These are phyloP conservation scores for Pseudomyrmex gracilis DNA, from an alignment of 1,140 invertebrate species.

Conservation along the genomic window DNA sequence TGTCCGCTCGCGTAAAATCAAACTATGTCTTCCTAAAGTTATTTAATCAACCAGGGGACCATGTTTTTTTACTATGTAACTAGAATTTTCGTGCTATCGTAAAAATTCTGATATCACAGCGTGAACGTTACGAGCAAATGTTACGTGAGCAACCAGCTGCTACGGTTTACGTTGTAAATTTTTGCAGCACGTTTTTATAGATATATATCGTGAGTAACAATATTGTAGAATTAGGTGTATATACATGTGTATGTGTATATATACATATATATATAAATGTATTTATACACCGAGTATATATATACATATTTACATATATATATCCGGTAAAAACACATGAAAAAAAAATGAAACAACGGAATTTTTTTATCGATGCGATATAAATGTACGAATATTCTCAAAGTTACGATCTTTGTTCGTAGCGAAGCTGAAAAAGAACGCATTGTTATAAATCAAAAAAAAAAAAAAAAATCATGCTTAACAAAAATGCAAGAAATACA, in stretches of 20 bases:
- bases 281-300: no score
- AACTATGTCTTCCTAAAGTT: not conserved
- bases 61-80: conserved; percentile 20
- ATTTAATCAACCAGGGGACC: conserved; percentile 24
- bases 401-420: no score
- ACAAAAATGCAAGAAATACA: no score
- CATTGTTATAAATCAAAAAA: no score
- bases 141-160: conserved; percentile 9
- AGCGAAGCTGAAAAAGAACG: no score
- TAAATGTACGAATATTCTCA: no score
- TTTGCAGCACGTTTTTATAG: conserved; percentile 25
- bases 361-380: no score
- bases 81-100: conserved; percentile 25
- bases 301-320: no score
- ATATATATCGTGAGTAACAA: not conserved
- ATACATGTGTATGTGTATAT: no score
- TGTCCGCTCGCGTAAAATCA: conserved; percentile 3
- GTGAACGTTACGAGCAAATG: conserved; percentile 19
- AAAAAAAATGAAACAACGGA: no score
- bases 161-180: conserved; percentile 30
- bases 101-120: conserved; percentile 8
- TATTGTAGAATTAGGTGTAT: conserved; percentile 15
- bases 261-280: no score
- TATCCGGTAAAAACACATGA: no score
- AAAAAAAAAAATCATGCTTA: not conserved